These are phyloP conservation scores for Hydraecia micacea DNA, from an alignment of 2,888 invertebrate species.

Conservation along the genomic window DNA sequence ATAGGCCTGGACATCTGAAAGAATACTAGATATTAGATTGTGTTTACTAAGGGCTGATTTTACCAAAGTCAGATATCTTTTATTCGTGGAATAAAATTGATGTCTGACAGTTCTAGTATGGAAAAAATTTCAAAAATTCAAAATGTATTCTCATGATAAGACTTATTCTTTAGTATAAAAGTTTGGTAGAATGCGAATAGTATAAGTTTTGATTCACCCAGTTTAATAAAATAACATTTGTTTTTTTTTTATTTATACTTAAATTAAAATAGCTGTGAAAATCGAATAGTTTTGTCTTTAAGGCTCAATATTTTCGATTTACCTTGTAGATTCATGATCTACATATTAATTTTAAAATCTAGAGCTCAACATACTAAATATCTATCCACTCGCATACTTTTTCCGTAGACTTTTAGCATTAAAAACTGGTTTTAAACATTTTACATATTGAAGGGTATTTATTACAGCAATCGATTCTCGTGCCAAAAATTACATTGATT, in stretches of 20 bases:
- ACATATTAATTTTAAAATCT: neutral
- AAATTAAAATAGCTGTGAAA: neutral
- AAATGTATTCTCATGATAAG: too few species aligned
- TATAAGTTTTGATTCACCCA: constrained; percentile 1
- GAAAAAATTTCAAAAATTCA: too few species aligned
- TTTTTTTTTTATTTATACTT: neutral
- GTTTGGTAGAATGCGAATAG: neutral
- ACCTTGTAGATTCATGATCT: neutral
- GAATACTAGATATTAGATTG: constrained; percentile 21
- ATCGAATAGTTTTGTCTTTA: neutral
- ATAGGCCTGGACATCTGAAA: constrained; percentile 88
- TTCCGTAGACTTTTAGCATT: neutral
- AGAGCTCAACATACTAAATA: neutral
- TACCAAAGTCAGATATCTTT: too few species aligned
- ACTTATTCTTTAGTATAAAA: too few species aligned
- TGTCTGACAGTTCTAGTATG: too few species aligned
- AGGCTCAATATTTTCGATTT: constrained; percentile 3
- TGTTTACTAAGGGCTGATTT: neutral
- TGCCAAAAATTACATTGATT: neutral
- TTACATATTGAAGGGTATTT: neutral
- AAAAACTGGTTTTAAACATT: neutral
- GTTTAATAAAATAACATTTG: neutral
- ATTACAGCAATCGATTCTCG: neutral
- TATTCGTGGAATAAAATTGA: too few species aligned
- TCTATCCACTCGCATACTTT: neutral